These are phyloP conservation scores for Alca torda DNA, from an alignment of 2,797 vertebrate species.

Conservation along the genomic window DNA sequence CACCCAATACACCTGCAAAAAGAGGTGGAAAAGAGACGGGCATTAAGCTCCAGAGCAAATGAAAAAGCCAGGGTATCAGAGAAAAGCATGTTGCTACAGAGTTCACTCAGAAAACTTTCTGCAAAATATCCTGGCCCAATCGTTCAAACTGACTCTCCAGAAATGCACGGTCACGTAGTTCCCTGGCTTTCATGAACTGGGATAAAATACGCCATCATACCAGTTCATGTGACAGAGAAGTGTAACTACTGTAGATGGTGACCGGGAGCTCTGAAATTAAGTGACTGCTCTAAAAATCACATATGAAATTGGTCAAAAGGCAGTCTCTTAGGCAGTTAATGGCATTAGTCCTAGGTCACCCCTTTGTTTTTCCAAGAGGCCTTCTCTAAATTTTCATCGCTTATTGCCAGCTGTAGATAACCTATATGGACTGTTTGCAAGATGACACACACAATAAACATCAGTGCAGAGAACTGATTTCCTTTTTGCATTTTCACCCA, in stretches of 20 bases:
- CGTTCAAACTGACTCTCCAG: not conserved
- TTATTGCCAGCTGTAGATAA: not conserved
- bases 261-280: not conserved
- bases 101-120: not conserved
- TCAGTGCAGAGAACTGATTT: not conserved
- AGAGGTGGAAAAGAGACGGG: not conserved
- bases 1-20: slow-evolving; percentile 90
- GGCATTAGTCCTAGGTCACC: not conserved
- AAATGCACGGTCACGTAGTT: not conserved
- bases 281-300: not conserved
- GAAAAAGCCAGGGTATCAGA: not conserved
- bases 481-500: not conserved
- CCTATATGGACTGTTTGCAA: not conserved
- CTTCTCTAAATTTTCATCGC: not conserved
- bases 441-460: not conserved
- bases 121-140: not conserved
- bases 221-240: not conserved
- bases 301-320: not conserved
- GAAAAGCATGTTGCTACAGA: not conserved
- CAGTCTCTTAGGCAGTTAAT: not conserved
- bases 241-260: not conserved
- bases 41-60: not conserved
- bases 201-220: not conserved
- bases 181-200: not conserved
- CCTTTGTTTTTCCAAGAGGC: not conserved